These are phyloP conservation scores for Karalla daura DNA, from an alignment of 2,797 vertebrate genomes.

Conservation along the genomic window DNA sequence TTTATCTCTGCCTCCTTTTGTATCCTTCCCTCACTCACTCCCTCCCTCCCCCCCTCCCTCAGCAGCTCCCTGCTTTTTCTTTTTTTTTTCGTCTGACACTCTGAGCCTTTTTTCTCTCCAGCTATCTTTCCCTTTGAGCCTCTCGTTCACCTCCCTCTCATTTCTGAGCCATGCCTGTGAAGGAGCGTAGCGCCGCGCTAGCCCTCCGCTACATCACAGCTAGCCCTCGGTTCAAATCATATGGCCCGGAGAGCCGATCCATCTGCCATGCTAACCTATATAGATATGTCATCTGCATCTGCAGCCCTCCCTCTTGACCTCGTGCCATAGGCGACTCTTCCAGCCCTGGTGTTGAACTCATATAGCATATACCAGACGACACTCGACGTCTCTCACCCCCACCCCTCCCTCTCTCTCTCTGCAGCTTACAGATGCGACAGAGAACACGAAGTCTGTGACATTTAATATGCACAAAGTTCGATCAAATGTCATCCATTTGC, in stretches of 20 bases:
- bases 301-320: slow-evolving; percentile 51
- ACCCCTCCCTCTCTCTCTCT: neutral
- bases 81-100: slow-evolving; percentile 57
- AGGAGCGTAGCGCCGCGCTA: slow-evolving; percentile 51
- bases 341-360: slow-evolving; percentile 10
- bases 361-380: slow-evolving; percentile 21
- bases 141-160: slow-evolving; percentile 61
- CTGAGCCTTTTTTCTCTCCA: slow-evolving; percentile 63
- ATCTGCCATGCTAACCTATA: slow-evolving; percentile 48
- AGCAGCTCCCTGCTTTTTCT: slow-evolving; percentile 48
- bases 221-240: slow-evolving; percentile 48
- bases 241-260: slow-evolving; percentile 44
- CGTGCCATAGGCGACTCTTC: slow-evolving; percentile 16
- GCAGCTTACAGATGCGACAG: slow-evolving; percentile 1
- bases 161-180: slow-evolving; percentile 56
- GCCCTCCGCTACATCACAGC: slow-evolving; percentile 44
- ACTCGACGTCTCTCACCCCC: no score
- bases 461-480: slow-evolving; percentile 60
- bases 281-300: slow-evolving; percentile 53
- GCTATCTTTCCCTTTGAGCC: slow-evolving; percentile 70
- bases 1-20: slow-evolving; percentile 69
- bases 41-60: slow-evolving; percentile 55
- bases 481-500: slow-evolving; percentile 58
- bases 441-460: slow-evolving; percentile 50
- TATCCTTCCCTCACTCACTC: slow-evolving; percentile 62